Base-by-base conservation (phyloP, 2,113 vertebrate species). In the Macrotus californicus region DNA sequence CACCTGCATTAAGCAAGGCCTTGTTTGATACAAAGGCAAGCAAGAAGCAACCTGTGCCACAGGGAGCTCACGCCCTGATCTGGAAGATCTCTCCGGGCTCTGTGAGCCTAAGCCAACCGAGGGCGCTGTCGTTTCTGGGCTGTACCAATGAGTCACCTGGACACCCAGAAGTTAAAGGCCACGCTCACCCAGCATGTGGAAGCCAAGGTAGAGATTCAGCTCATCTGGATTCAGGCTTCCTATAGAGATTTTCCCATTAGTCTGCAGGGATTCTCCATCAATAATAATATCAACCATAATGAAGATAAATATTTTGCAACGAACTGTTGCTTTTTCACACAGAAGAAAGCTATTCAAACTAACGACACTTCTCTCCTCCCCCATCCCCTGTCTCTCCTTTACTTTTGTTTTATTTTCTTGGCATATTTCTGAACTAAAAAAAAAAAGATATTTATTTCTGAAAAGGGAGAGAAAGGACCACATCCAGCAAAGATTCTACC, bases 281-380 rank as follows among this genome's bases (percentile, higher is more conserved):
- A 96, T 96, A 97, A 96, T 67, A 73, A 95, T 88, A 83, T 39
- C 79, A 75, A 48, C 81, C 61, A 2, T 96, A 97, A 96, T 96
- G 95, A 96, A 95, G 96, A 95, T 54, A 97, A 95, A 96, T 96
- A 96, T 94, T 97, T 97, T 89, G 95, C 97, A 97, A 94, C 80
- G 82, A 96, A 95, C 79, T 89, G 87, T 84, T 2, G 0, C 70
- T 92, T 96, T 95, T 94, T 96, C 94, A 81, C 82, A 52, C 39
- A 70, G 69, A 75, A 93, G 87, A 97, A 91, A 81, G 69, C 88
- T 89, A 96, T 94, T 91, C 86, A 93, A 96, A 96, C 95, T 84
- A 97, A 96, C 94, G 69, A 52, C 22, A 61, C 14, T 90, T 93
- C 88, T 67, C 14, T 66, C 50, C 77, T 54, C 18, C 18, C 54